Evolutionary conservation across 2,113 vertebrate genomes (phyloP).

Genomic region (Tragelaphus scriptus): DNA sequence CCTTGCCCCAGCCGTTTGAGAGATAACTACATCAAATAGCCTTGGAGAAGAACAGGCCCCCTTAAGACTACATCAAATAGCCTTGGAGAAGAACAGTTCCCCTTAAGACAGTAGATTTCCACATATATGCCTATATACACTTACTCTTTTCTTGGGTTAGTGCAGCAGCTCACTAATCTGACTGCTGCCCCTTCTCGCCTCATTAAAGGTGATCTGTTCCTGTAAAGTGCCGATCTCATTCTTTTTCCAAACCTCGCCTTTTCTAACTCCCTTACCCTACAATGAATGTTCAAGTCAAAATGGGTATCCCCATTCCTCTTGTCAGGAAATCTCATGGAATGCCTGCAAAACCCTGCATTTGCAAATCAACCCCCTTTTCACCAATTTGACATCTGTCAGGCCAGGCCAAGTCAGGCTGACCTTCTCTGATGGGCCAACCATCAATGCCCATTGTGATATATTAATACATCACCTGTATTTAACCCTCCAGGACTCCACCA

Average conservation of each 20-base stretch:
- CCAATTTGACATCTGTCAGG: not conserved
- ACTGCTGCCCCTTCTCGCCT: not conserved
- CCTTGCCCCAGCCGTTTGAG: not conserved
- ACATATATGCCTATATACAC: not conserved
- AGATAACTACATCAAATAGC: not conserved
- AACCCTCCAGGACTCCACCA: not conserved
- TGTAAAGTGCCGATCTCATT: not conserved
- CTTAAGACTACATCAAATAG: not conserved
- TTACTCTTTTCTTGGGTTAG: not conserved
- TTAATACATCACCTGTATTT: fast-evolving
- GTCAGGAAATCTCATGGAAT: not conserved
- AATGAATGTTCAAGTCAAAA: not conserved
- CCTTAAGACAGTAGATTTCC: not conserved
- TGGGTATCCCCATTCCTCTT: not conserved
- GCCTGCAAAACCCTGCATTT: not conserved
- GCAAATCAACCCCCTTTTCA: not conserved
- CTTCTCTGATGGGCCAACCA: not conserved
- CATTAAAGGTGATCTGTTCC: not conserved
- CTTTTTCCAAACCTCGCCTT: not conserved
- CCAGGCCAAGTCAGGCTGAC: not conserved
- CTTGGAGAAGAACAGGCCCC: not conserved
- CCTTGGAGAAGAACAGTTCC: not conserved
- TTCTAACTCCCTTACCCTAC: not conserved
- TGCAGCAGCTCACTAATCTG: not conserved
- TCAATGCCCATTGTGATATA: not conserved